Evolutionary conservation across 2,888 invertebrate genomes (phyloP).

Genomic region (Luffia ferchaultella): DNA sequence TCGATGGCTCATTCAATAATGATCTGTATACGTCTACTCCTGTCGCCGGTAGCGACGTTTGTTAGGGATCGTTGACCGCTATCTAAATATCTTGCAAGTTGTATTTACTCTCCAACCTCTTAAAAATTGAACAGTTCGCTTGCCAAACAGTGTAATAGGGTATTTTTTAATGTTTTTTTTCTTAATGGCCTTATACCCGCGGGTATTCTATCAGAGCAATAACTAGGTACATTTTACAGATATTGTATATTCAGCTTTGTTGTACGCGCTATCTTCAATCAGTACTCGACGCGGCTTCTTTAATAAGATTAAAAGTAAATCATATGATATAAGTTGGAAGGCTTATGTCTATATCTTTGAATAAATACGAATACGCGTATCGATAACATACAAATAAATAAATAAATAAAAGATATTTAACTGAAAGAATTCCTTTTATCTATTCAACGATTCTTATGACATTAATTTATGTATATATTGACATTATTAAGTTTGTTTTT

Average conservation of each 20-base stretch:
- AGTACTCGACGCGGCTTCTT: background rate
- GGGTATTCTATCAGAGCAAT: background rate
- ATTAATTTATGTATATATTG: background rate
- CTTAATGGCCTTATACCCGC: background rate
- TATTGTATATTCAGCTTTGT: no score
- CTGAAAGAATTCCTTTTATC: background rate
- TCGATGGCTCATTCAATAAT: no score
- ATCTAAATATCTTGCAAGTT: background rate
- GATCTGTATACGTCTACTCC: no score
- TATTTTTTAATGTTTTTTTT: no score
- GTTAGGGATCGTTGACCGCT: background rate
- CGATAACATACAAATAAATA: background rate
- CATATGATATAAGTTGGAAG: background rate
- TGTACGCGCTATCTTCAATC: background rate
- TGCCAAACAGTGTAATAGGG: background rate
- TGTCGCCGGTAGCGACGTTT: no score
- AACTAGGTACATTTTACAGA: background rate
- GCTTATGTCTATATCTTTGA: background rate
- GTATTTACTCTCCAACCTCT: background rate
- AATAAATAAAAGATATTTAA: background rate
- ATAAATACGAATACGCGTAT: background rate
- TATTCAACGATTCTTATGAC: background rate
- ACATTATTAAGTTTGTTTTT: background rate
- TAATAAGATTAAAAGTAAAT: background rate
- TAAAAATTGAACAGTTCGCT: background rate